Percentiles rank a stretch among this genome's conserved stretches.
phyloP scores from a whole-genome alignment of 2,113 vertebrate species.

The Blennius ocellaris region DNA sequence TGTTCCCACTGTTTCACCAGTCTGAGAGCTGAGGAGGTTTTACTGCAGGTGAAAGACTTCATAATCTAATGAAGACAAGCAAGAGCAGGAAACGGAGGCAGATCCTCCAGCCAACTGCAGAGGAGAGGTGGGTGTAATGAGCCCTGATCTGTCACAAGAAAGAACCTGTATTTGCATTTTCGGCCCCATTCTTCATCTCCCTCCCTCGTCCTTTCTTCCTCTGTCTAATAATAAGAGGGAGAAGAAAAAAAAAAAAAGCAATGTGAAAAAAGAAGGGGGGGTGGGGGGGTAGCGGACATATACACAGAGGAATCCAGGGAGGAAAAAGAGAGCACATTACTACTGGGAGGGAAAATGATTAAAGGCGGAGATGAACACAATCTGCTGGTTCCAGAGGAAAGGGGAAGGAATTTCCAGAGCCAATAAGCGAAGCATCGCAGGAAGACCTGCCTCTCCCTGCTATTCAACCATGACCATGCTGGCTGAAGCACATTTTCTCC shows the following conservation, averaged over 20 bases:
- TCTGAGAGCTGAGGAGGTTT: slow-evolving; percentile 55
- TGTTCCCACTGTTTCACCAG: slow-evolving; percentile 61
- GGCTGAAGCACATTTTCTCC: slow-evolving; percentile 53
- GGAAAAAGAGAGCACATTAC: slow-evolving; percentile 66
- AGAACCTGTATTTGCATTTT: slow-evolving; percentile 84
- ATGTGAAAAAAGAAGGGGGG: slow-evolving; percentile 27
- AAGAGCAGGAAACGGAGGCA: slow-evolving; percentile 41
- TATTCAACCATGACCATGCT: slow-evolving; percentile 61
- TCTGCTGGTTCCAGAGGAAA: slow-evolving; percentile 71
- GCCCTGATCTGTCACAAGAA: slow-evolving; percentile 83
- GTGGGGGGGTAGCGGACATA: slow-evolving; percentile 32
- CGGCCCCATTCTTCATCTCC: slow-evolving; percentile 55
- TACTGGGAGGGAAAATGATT: slow-evolving; percentile 73
- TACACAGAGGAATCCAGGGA: slow-evolving; percentile 68
- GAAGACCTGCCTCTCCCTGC: slow-evolving; percentile 55
- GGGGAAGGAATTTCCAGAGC: slow-evolving; percentile 72
- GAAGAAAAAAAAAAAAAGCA: slow-evolving; percentile 54
- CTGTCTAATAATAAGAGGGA: slow-evolving; percentile 63
- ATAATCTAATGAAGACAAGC: slow-evolving; percentile 56
- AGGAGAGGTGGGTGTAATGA: slow-evolving; percentile 84
- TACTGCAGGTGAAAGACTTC: slow-evolving; percentile 52
- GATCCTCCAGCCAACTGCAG: slow-evolving; percentile 80
- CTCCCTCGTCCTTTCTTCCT: slow-evolving; percentile 70
- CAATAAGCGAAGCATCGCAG: slow-evolving; percentile 67
- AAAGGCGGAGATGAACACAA: slow-evolving; percentile 77